These are phyloP conservation scores for Planococcus citri DNA, from an alignment of 1,140 invertebrate genomes.

Conservation along the genomic window DNA sequence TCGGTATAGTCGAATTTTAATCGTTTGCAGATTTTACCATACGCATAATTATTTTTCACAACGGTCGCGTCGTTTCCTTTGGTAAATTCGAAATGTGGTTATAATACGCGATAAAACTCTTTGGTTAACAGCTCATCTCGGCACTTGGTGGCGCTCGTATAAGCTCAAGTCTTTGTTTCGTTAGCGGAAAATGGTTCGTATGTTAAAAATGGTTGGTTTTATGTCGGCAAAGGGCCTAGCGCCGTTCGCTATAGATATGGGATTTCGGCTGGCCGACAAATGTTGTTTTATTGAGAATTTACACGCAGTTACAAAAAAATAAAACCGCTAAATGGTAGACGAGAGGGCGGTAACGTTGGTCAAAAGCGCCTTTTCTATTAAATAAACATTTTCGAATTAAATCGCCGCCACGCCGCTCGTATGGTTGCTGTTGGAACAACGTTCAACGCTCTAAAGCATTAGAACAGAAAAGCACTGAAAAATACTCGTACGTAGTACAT, in stretches of 20 bases:
- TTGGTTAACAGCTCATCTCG: neutral
- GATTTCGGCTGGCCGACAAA: neutral
- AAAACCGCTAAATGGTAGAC: neutral
- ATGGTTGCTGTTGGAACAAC: neutral
- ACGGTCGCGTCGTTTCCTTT: neutral
- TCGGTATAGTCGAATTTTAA: too few relatives aligned
- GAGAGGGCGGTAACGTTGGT: neutral
- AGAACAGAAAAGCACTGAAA: too few relatives aligned
- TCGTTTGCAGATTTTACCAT: too few relatives aligned
- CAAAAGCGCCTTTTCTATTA: neutral
- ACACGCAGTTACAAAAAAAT: neutral
- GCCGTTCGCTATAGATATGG: neutral
- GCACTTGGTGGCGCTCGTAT: neutral
- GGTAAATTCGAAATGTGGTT: neutral
- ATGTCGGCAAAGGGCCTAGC: neutral
- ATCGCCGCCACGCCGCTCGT: neutral
- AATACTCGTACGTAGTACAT: too few relatives aligned
- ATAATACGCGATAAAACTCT: neutral
- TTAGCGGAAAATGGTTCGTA: neutral
- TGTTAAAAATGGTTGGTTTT: neutral
- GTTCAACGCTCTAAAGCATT: neutral
- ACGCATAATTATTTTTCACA: too few relatives aligned
- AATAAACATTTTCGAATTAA: slow-evolving; percentile 8
- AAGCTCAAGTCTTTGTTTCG: neutral
- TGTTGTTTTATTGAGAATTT: neutral